Evolutionary conservation across 92 coral and sea anemone species (phyloP), one percentile per base, ranked within the genome.

Genomic region (Desmophyllum pertusum): DNA sequence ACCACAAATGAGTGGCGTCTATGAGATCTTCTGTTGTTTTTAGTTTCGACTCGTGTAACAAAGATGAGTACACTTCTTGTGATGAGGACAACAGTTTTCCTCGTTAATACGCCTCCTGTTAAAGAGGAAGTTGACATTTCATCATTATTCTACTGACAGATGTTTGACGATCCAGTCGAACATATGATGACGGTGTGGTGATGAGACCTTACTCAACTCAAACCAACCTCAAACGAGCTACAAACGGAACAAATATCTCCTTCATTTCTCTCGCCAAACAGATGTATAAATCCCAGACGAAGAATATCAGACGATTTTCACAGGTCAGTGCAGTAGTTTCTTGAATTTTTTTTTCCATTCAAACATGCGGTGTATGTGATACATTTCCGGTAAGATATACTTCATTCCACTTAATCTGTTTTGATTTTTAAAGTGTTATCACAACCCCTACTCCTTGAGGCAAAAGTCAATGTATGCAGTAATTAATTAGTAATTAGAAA

Each of bases 361-460:
- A 40, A 59, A 18, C 42, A 51, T 81, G 68, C 53, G 7, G 70
- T 40, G 41, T 35, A 53, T 59, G 42, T 71, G 15, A 53, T 27
- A 30, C 25, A 70, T 81, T 81, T 81, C 85, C 78, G 72, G 78
- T 81, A 10, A 3, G 70, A 29, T 38, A 5, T 18, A 41, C 4
- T 43, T 65, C n/a, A 19, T 14, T 19, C 38, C 39, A 30, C 70
- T 59, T 53, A n/a, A 77, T n/a, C 41, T 59, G 19, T 9, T 74
- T 30, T 74, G 61, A 2, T 21, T 40, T 45, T 48, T 67, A 10
- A 18, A 36, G 43, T 36, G 73, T 37, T 36, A 67, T 67, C 25
- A 37, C 73, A 67, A 37, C 73, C 71, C 41, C 42, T 67, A 9
- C 73, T 27, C 17, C 11, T 27, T 29, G n/a, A 67, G 10, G 73